phyloP scores from a whole-genome alignment of 2,113 vertebrate species.

The Muntiacus muntjak region DNA sequence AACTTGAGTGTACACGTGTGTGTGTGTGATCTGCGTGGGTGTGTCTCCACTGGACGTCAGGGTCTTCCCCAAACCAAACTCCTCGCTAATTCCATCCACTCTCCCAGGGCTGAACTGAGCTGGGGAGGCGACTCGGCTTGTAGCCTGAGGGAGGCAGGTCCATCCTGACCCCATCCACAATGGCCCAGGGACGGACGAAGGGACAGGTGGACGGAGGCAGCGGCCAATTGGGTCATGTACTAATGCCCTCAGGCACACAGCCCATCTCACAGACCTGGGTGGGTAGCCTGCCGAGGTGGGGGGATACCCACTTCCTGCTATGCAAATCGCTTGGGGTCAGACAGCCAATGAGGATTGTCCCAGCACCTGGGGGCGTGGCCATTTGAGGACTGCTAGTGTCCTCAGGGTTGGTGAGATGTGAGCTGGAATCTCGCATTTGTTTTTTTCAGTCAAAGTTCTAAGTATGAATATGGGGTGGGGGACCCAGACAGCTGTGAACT shows the following conservation, averaged over 20 bases:
- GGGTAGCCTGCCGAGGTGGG: no score
- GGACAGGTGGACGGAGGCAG: accelerated
- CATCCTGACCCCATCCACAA: accelerated
- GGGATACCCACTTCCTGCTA: background rate
- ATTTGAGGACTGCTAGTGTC: background rate
- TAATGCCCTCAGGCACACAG: background rate
- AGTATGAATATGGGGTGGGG: accelerated
- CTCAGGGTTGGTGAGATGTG: accelerated
- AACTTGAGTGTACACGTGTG: background rate
- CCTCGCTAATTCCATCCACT: background rate
- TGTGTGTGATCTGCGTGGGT: background rate
- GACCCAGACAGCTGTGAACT: background rate
- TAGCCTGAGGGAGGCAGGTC: background rate
- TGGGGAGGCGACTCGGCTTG: background rate
- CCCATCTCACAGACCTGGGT: accelerated
- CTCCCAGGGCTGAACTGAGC: background rate
- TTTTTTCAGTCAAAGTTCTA: background rate
- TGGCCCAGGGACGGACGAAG: accelerated
- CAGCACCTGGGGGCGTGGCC: accelerated
- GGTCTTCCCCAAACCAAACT: conserved; percentile 22
- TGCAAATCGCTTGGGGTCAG: background rate
- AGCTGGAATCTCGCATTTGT: background rate
- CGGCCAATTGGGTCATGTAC: accelerated
- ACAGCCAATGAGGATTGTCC: background rate
- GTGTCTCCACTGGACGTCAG: background rate